A percentile compares a stretch with the other conserved stretches of the same genome.
phyloP scores from a whole-genome alignment of 2,888 invertebrate species.

The Tricholauxania praeusta region DNA sequence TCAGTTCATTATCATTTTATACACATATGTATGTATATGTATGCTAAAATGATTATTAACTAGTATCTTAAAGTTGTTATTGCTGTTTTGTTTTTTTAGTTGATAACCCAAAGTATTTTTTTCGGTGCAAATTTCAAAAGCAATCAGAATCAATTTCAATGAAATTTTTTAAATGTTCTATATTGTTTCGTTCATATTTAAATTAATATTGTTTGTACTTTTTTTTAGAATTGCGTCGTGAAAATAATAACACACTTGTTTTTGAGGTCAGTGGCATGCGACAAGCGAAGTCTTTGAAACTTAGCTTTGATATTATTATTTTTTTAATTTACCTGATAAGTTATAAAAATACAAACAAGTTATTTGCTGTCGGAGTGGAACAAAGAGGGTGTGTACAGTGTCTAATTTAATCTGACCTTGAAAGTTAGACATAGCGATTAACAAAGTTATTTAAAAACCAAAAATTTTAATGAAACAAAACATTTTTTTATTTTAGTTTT shows the following conservation, averaged over 20 bases:
- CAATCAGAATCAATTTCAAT: not conserved
- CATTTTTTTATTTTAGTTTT: too few species aligned
- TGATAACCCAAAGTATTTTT: slow-evolving; percentile 8
- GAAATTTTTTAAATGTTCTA: not conserved
- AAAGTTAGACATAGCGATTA: too few species aligned
- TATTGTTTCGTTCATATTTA: not conserved
- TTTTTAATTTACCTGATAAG: too few species aligned
- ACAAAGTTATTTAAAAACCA: too few species aligned
- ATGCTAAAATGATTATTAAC: not conserved
- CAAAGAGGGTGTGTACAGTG: too few species aligned
- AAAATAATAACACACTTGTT: not conserved
- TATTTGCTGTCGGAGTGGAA: too few species aligned
- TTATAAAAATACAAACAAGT: too few species aligned
- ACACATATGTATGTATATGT: slow-evolving; percentile 6
- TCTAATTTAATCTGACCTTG: too few species aligned
- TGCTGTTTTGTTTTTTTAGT: not conserved
- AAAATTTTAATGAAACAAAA: too few species aligned
- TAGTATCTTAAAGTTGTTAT: slow-evolving; percentile 4
- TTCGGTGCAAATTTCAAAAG: slow-evolving; percentile 2
- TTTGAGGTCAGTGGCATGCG: too few species aligned
- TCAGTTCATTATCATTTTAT: slow-evolving; percentile 5
- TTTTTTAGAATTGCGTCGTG: not conserved
- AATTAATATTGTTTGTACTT: slow-evolving; percentile 7
- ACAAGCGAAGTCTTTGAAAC: too few species aligned
- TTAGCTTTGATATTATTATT: too few species aligned